phyloP scores from a whole-genome alignment of 37 sponge, comb jelly and placozoan genomes.

The Amphimedon queenslandica region DNA sequence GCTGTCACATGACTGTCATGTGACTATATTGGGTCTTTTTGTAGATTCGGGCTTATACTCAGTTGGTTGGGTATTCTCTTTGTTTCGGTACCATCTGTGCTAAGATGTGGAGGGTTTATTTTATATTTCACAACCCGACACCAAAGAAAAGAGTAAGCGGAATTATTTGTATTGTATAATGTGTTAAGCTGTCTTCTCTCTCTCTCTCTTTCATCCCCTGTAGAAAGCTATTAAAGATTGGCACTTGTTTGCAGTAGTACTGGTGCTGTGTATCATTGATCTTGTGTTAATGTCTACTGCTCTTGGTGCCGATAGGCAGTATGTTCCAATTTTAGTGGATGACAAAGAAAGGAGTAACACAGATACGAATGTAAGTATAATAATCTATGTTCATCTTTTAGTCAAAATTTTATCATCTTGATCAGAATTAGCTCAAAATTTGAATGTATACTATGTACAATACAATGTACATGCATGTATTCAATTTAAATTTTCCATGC shows the following conservation, averaged over 20 bases:
- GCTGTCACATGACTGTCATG: neutral
- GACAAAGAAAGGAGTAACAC: slow-evolving; percentile 10
- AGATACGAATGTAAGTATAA: slow-evolving; percentile 23
- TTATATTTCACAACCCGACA: slow-evolving; percentile 33
- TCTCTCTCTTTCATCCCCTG: neutral
- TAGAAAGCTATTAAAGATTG: slow-evolving; percentile 28
- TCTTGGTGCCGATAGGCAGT: slow-evolving; percentile 19
- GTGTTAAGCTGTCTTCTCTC: too few species aligned
- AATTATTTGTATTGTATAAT: too few species aligned
- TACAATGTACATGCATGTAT: too few species aligned
- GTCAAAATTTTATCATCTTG: too few species aligned
- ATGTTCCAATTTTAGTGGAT: slow-evolving; percentile 6
- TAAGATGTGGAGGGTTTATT: slow-evolving; percentile 50
- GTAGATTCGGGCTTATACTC: slow-evolving; percentile 26
- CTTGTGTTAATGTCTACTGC: neutral
- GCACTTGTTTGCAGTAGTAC: slow-evolving; percentile 25
- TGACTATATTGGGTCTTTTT: neutral
- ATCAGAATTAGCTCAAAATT: too few species aligned
- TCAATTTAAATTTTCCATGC: neutral
- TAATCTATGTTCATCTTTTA: too few species aligned
- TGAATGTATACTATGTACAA: too few species aligned
- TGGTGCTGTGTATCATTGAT: neutral
- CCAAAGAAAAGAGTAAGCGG: slow-evolving; percentile 6
- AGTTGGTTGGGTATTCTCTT: slow-evolving; percentile 23
- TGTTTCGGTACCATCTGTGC: slow-evolving; percentile 43